These are phyloP conservation scores for Drosophila pseudoananassae DNA, from an alignment of 1,140 invertebrate species.

Conservation along the genomic window DNA sequence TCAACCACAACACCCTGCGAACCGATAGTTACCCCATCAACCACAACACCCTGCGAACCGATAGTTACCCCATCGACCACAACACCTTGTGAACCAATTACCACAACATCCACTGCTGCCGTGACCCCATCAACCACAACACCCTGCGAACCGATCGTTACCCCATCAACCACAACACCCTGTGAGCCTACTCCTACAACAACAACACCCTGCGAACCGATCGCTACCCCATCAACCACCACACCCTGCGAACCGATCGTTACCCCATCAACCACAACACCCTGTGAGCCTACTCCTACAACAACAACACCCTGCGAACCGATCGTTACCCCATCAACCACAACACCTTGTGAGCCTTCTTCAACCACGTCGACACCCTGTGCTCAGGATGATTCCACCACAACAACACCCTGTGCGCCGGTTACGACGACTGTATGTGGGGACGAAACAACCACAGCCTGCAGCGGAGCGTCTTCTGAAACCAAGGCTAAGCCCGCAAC, in stretches of 20 bases:
- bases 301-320: neutral
- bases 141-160: neutral
- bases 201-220: slow-evolving; percentile 21
- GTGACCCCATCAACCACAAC: slow-evolving; percentile 12
- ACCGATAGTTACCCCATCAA: neutral
- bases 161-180: neutral
- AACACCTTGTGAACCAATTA: slow-evolving; percentile 5
- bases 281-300: slow-evolving; percentile 13
- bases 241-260: slow-evolving; percentile 15
- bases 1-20: slow-evolving; percentile 9
- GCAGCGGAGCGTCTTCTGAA: neutral
- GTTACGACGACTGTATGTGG: neutral
- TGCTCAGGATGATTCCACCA: neutral
- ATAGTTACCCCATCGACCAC: slow-evolving; percentile 18
- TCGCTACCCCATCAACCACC: slow-evolving; percentile 16
- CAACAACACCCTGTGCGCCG: slow-evolving; percentile 8
- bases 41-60: too few species aligned
- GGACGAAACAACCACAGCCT: slow-evolving; percentile 21
- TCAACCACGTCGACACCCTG: slow-evolving; percentile 11
- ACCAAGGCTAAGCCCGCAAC: slow-evolving; percentile 13
- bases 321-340: neutral
- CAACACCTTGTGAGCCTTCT: slow-evolving; percentile 15
- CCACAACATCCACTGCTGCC: neutral
- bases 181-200: slow-evolving; percentile 8
- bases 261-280: slow-evolving; percentile 6